phyloP scores from a whole-genome alignment of 2,888 invertebrate species.

The Ophraella communa region DNA sequence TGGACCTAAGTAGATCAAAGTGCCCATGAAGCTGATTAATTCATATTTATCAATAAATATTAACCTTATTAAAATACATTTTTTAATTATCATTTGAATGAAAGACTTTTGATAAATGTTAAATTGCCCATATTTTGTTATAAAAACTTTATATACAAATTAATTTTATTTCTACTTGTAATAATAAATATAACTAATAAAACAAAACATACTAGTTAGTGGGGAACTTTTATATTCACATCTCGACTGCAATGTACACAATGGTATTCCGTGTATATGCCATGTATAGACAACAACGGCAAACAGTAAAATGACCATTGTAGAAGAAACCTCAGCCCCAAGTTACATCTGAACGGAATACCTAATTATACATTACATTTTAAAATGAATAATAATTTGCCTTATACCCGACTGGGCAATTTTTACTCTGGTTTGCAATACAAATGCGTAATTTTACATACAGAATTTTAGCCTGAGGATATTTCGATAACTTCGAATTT shows the following conservation, averaged over 20 bases:
- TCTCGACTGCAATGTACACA: slow-evolving; percentile 11
- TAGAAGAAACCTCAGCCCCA: slow-evolving; percentile 32
- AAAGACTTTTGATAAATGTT: no score
- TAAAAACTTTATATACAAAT: no score
- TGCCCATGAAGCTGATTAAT: no score
- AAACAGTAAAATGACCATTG: slow-evolving; percentile 35
- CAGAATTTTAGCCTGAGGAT: slow-evolving; percentile 25
- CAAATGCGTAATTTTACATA: slow-evolving; percentile 32
- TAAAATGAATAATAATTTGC: slow-evolving; percentile 41
- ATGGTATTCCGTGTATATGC: slow-evolving; percentile 21
- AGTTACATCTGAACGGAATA: slow-evolving; percentile 41
- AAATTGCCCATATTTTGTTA: no score
- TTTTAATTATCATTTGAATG: no score
- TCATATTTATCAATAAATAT: no score
- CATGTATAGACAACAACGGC: slow-evolving; percentile 23
- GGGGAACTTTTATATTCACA: slow-evolving; percentile 18
- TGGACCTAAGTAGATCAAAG: no score
- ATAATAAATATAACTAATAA: slow-evolving; percentile 1
- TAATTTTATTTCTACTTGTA: no score
- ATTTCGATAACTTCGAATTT: background rate
- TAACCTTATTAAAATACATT: no score
- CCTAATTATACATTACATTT: slow-evolving; percentile 42
- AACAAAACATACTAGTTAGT: background rate
- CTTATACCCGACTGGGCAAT: slow-evolving; percentile 29
- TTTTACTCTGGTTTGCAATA: slow-evolving; percentile 34